These are phyloP conservation scores for Anguilla obscura DNA, from an alignment of 2,797 vertebrate species.

Conservation along the genomic window DNA sequence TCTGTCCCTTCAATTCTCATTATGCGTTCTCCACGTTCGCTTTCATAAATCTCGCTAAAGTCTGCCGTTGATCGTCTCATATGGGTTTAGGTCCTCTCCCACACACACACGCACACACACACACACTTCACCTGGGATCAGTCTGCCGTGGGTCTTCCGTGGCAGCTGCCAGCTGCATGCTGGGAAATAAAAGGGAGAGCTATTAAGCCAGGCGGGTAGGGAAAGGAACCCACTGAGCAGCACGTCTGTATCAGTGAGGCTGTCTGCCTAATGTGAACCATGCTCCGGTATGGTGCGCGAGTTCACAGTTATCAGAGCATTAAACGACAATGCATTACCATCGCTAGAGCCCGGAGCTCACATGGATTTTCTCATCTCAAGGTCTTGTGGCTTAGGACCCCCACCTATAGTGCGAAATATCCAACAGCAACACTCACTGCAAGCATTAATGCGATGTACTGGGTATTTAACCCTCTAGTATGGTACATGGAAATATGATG, in stretches of 20 bases:
- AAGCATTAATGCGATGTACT: no score
- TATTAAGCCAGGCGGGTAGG: slow-evolving; percentile 66
- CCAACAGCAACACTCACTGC: no score
- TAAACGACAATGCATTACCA: background rate
- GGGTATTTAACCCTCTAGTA: no score
- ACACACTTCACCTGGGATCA: slow-evolving; percentile 21
- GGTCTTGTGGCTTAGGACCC: no score
- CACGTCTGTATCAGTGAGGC: slow-evolving; percentile 67
- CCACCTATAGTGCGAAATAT: no score
- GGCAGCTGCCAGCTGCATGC: slow-evolving; percentile 69
- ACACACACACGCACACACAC: background rate
- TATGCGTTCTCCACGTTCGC: background rate
- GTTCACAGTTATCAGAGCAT: background rate
- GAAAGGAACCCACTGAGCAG: slow-evolving; percentile 61
- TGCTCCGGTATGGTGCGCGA: slow-evolving; percentile 18
- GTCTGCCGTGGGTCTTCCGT: slow-evolving; percentile 50
- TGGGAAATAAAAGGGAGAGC: slow-evolving; percentile 69
- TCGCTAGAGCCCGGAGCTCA: background rate
- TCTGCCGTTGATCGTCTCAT: background rate
- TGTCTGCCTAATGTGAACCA: slow-evolving; percentile 40
- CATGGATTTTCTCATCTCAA: background rate
- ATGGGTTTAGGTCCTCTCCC: background rate
- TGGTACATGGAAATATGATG: no score
- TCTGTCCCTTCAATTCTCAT: background rate
- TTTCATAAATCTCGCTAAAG: background rate